Percentiles rank a stretch among this genome's conserved stretches.
Evolutionary conservation across 2,888 invertebrate genomes (phyloP).

Genomic region (Zygothrica quintamaculata): DNA sequence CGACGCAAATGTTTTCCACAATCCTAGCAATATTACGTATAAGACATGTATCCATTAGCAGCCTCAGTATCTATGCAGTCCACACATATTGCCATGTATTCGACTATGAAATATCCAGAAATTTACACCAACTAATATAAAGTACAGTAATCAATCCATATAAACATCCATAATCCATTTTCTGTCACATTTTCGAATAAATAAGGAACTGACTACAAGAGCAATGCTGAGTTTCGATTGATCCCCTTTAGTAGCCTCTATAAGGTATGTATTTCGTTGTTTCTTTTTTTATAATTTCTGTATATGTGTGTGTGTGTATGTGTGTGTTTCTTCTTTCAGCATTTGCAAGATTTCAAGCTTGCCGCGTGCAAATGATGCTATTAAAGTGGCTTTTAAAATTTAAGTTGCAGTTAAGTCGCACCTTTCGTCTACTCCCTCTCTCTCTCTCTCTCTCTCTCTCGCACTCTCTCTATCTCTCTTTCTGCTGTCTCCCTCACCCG

Average conservation of each 20-base stretch:
- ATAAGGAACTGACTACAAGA: too few species aligned
- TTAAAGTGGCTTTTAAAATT: slow-evolving; percentile 83
- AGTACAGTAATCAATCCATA: too few species aligned
- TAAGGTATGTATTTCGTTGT: too few species aligned
- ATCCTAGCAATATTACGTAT: neutral
- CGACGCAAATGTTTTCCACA: slow-evolving; percentile 22
- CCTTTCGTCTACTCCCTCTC: slow-evolving; percentile 43
- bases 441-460: slow-evolving; percentile 7
- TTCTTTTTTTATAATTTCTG: too few species aligned
- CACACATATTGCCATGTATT: too few species aligned
- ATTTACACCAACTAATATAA: too few species aligned
- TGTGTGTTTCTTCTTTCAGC: too few species aligned
- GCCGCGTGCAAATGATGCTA: slow-evolving; percentile 83
- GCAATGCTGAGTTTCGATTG: too few species aligned
- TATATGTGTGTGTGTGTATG: neutral
- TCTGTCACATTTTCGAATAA: too few species aligned
- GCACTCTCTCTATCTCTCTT: slow-evolving; percentile 2
- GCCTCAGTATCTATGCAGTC: slow-evolving; percentile 13
- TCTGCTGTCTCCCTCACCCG: slow-evolving; percentile 12
- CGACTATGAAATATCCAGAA: too few species aligned
- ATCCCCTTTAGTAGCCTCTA: too few species aligned
- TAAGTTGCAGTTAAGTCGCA: slow-evolving; percentile 73
- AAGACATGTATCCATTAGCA: slow-evolving; percentile 28
- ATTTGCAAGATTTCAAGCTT: slow-evolving; percentile 67
- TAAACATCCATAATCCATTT: too few species aligned